These are phyloP conservation scores for Andrena haemorrhoa DNA, from an alignment of 2,888 invertebrate genomes.

Conservation along the genomic window DNA sequence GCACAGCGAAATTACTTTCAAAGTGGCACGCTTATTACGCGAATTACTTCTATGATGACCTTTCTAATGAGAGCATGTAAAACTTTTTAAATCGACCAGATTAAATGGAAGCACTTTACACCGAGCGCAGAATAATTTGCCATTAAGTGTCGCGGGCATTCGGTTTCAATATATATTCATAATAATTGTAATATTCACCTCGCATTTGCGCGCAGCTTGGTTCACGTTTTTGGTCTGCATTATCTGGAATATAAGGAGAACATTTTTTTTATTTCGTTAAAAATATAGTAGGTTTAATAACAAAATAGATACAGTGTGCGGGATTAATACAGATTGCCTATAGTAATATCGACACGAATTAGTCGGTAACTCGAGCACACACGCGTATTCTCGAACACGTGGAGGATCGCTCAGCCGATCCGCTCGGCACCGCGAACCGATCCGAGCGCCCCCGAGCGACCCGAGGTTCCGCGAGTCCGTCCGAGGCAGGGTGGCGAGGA, in stretches of 20 bases:
- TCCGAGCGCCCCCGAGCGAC: no score
- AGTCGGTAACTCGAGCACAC: no score
- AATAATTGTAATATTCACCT: slow-evolving; percentile 65
- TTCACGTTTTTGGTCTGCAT: slow-evolving; percentile 78
- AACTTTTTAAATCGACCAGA: background rate
- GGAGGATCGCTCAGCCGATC: no score
- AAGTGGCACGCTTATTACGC: background rate
- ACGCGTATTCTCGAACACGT: no score
- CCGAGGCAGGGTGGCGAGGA: no score
- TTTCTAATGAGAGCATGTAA: background rate
- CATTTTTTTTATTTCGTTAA: background rate
- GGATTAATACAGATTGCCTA: no score
- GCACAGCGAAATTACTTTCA: background rate
- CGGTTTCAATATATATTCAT: background rate
- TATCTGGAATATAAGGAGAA: slow-evolving; percentile 56
- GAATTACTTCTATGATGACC: background rate
- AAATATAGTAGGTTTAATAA: no score
- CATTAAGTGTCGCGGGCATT: no score
- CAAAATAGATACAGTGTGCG: no score
- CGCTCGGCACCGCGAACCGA: no score
- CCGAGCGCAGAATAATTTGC: background rate
- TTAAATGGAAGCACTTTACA: background rate
- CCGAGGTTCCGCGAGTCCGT: no score
- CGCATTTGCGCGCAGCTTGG: slow-evolving; percentile 61
- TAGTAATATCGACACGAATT: no score